phyloP scores from a whole-genome alignment of 2,797 vertebrate genomes.

The Protonibea diacanthus region DNA sequence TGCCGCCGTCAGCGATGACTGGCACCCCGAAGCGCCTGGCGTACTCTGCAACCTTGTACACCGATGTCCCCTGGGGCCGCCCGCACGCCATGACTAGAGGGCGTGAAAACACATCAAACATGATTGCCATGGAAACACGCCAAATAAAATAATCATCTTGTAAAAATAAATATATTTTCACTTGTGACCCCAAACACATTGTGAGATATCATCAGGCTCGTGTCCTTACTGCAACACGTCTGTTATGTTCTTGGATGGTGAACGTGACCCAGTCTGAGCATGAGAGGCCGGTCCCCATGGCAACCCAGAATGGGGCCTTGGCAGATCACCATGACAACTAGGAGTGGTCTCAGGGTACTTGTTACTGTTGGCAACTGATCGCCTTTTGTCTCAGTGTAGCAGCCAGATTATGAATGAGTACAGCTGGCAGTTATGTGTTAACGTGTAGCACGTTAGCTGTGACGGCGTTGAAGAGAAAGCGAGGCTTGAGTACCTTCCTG shows the following conservation, averaged over 20 bases:
- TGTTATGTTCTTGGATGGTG: conserved; percentile 6
- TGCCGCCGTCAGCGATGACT: conserved; percentile 94
- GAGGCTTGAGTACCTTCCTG: conserved; percentile 88
- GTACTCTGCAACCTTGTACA: conserved; percentile 96
- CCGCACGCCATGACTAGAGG: conserved; percentile 93
- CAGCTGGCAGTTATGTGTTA: too few species aligned
- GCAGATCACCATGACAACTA: conserved; percentile 78
- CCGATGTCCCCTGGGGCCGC: conserved; percentile 94
- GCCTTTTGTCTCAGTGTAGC: conserved; percentile 30
- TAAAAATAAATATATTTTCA: background rate
- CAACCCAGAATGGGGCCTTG: conserved; percentile 67
- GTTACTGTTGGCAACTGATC: conserved; percentile 40
- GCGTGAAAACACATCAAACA: background rate
- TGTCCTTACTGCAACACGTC: background rate
- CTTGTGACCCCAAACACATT: background rate
- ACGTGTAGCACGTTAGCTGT: too few species aligned
- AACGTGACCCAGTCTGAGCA: conserved; percentile 54
- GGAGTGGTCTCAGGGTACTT: conserved; percentile 55
- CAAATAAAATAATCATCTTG: too few species aligned
- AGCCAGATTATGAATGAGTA: background rate
- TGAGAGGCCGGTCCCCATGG: conserved; percentile 66
- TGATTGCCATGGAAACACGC: conserved; percentile 7
- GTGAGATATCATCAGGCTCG: background rate
- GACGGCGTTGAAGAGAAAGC: background rate
- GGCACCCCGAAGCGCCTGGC: conserved; percentile 95